phyloP scores from a whole-genome alignment of 2,888 invertebrate species.

The Holacanthella duospinosa region DNA sequence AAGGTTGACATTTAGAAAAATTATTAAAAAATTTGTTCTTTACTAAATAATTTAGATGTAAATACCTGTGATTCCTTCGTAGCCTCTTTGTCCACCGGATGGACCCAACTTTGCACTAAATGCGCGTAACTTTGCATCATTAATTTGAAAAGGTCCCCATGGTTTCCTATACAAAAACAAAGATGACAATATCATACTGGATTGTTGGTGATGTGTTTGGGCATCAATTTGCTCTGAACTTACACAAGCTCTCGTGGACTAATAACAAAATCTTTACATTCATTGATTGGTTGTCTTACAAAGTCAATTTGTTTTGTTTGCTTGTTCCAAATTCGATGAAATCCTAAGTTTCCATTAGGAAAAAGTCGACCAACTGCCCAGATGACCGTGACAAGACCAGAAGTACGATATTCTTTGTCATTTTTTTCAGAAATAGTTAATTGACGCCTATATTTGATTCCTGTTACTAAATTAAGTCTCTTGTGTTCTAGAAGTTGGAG shows the following conservation, averaged over 20 bases:
- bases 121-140: slow-evolving; percentile 55
- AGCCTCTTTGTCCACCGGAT: slow-evolving; percentile 67
- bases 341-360: slow-evolving; percentile 63
- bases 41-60: neutral
- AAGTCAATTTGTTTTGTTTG: slow-evolving; percentile 54
- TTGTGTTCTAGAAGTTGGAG: slow-evolving; percentile 50
- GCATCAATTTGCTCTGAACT: no score
- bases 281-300: slow-evolving; percentile 41
- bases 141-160: slow-evolving; percentile 47
- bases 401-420: slow-evolving; percentile 39
- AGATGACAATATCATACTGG: neutral
- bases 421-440: slow-evolving; percentile 47
- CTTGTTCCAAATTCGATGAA: slow-evolving; percentile 69
- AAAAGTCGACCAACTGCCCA: slow-evolving; percentile 72
- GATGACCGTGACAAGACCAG: slow-evolving; percentile 52
- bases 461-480: slow-evolving; percentile 46
- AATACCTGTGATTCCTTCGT: slow-evolving; percentile 58
- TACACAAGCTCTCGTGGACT: neutral
- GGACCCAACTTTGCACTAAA: slow-evolving; percentile 76
- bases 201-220: neutral
- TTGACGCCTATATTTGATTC: slow-evolving; percentile 64
- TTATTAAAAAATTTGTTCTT: neutral
- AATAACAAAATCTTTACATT: neutral
- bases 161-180: slow-evolving; percentile 41
- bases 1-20: no score